Base-by-base conservation (phyloP, 2,888 invertebrate genomes). In the Galeopsomyia nigrocyanea region DNA sequence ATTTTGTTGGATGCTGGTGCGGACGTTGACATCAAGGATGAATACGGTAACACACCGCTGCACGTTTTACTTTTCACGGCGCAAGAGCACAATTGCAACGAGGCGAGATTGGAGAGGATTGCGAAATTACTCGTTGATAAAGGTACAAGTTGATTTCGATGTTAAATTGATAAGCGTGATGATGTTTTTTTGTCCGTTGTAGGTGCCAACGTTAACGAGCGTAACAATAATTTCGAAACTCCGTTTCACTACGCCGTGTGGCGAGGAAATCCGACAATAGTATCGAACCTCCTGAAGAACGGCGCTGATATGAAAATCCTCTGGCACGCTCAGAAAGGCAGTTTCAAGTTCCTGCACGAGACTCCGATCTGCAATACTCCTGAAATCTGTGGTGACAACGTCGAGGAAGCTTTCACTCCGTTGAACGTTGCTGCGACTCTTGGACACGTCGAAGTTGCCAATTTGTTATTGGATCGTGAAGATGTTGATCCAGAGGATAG, bases 361-460 rank as follows among this genome's bases (percentile, higher is more conserved):
- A 49, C 21, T 5, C 63, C 66, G 13, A 7, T n/a, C 2, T 68
- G 73, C 49, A 64, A 73, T 10, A 56, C 53, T 9, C 61, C 66
- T 0, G 61, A 50, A 9, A 13, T 49, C 2, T 64, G 68, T n/a
- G 64, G 53, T 1, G 17, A 21, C n/a, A 31, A 51, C 13, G 13
- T 22, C 3, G 65, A 26, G 13, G 72, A 72, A 22, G 67, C 62
- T 9, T 62, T 68, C 5, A 47, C 64, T 3, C 19, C 62, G 9
- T 21, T 73, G 6, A 68, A 55, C 60, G 64, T 64, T 0, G 73
- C 53, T 5, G 47, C 39, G 3, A 53, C 49, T 0, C 31, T 68
- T 19, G 73, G 73, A 9, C 51, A 78, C 75, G 58, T 39, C 17
- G 39, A 53, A n/a, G 22, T 58, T 13, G 50, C 51, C 21, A 26